These are phyloP conservation scores for Caenorhabditis plicata DNA, from an alignment of 2,888 invertebrate species.

Conservation along the genomic window DNA sequence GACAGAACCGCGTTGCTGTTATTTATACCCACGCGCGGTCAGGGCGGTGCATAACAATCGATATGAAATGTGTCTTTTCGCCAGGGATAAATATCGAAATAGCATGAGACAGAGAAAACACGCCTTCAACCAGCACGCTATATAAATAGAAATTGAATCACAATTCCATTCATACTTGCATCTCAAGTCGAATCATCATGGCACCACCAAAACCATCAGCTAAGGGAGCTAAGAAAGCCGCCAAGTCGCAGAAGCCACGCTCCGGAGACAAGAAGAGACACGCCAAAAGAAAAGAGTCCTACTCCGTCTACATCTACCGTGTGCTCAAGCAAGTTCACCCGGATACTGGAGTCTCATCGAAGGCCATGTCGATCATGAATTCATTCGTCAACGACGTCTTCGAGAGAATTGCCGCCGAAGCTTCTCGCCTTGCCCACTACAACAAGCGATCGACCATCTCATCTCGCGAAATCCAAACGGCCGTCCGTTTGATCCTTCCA, in stretches of 20 bases:
- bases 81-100: too few species aligned
- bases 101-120: background rate
- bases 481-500: slow-evolving; percentile 40
- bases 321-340: slow-evolving; percentile 72
- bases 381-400: slow-evolving; percentile 78
- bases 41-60: background rate
- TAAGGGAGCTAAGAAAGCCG: slow-evolving; percentile 64
- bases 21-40: background rate
- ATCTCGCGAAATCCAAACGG: slow-evolving; percentile 74
- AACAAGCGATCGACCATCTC: slow-evolving; percentile 75
- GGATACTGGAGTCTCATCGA: slow-evolving; percentile 74
- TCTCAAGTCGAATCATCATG: background rate
- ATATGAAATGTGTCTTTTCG: too few species aligned
- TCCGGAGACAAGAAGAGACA: slow-evolving; percentile 64
- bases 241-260: slow-evolving; percentile 46
- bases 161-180: background rate
- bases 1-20: background rate
- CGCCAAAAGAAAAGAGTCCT: slow-evolving; percentile 58
- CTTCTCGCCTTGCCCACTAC: slow-evolving; percentile 72
- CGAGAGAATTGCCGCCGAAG: slow-evolving; percentile 73
- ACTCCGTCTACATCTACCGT: slow-evolving; percentile 72
- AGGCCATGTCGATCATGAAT: slow-evolving; percentile 78
- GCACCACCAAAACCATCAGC: slow-evolving; percentile 61
- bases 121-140: background rate
- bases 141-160: background rate